These are phyloP conservation scores for Drosophila rhopaloa DNA, from an alignment of 1,140 invertebrate species.

Conservation along the genomic window DNA sequence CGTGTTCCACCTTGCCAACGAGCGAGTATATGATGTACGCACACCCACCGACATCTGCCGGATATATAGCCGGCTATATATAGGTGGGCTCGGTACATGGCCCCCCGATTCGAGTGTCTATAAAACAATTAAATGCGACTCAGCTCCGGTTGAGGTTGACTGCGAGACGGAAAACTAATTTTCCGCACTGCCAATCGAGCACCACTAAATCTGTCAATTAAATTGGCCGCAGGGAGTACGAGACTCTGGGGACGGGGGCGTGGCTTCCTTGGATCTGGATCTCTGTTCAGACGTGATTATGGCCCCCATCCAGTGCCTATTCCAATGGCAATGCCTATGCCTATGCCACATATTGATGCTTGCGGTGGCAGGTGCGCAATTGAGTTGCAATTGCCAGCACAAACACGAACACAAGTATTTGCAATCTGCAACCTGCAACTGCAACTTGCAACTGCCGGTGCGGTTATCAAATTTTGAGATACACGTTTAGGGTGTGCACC, in stretches of 20 bases:
- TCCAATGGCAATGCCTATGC: conserved; percentile 41
- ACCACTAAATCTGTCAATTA: conserved; percentile 83
- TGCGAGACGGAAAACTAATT: conserved; percentile 82
- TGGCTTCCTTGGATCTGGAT: conserved; percentile 17
- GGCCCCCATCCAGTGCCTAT: neutral
- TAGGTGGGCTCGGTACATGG: conserved; percentile 11
- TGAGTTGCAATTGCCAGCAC: conserved; percentile 79
- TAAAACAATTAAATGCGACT: conserved; percentile 79
- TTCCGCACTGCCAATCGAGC: conserved; percentile 80
- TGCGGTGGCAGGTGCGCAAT: conserved; percentile 83
- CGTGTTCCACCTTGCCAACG: conserved; percentile 60
- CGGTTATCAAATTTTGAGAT: conserved; percentile 79
- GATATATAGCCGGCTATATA: conserved; percentile 7
- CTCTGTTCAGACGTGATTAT: conserved; percentile 23
- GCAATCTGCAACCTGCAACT: conserved; percentile 26
- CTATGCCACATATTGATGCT: conserved; percentile 76
- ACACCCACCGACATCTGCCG: conserved; percentile 19
- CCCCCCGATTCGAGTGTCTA: conserved; percentile 63
- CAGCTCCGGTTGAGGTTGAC: conserved; percentile 52
- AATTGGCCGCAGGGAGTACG: conserved; percentile 78
- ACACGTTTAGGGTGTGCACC: conserved; percentile 79
- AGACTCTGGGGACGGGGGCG: neutral
- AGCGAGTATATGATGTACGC: conserved; percentile 36
- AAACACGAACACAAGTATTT: conserved; percentile 61
- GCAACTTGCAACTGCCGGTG: conserved; percentile 44